Evolutionary conservation across 2,797 vertebrate genomes (phyloP).

Genomic region (Cryptoblepharus egeriae): DNA sequence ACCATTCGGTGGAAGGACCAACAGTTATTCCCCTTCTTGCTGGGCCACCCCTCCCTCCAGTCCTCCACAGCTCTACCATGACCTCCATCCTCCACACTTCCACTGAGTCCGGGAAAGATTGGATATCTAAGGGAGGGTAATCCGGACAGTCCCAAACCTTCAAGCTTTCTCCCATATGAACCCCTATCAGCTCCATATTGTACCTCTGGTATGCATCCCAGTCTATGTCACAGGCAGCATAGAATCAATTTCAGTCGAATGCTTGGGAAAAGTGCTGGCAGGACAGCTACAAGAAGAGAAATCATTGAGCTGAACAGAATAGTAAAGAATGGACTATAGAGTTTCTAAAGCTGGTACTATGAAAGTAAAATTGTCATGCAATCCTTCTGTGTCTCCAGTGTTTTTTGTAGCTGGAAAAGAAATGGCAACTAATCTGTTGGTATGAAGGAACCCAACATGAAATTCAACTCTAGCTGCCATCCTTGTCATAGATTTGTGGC

Average conservation of each 20-base stretch:
- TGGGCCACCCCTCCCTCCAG: too few species aligned
- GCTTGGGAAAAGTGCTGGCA: not conserved
- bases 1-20: too few species aligned
- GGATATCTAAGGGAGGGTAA: too few species aligned
- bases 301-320: conserved; percentile 3
- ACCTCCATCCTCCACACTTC: too few species aligned
- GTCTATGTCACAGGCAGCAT: too few species aligned
- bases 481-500: not conserved
- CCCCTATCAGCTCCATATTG: too few species aligned
- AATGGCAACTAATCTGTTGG: conserved; percentile 10
- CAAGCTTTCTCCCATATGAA: too few species aligned
- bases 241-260: not conserved
- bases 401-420: not conserved
- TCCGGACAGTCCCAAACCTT: too few species aligned
- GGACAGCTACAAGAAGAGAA: not conserved
- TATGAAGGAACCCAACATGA: rapidly evolving
- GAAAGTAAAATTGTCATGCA: conserved; percentile 19
- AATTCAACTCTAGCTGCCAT: not conserved
- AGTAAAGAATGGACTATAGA: not conserved
- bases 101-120: too few species aligned
- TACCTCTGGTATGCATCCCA: too few species aligned
- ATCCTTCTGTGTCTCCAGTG: not conserved
- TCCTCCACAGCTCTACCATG: too few species aligned
- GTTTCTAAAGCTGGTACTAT: not conserved
- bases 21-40: too few species aligned